Percentiles rank a stretch among this genome's conserved stretches.
phyloP scores from a whole-genome alignment of 2,797 vertebrate species.

The Taeniopygia guttata region DNA sequence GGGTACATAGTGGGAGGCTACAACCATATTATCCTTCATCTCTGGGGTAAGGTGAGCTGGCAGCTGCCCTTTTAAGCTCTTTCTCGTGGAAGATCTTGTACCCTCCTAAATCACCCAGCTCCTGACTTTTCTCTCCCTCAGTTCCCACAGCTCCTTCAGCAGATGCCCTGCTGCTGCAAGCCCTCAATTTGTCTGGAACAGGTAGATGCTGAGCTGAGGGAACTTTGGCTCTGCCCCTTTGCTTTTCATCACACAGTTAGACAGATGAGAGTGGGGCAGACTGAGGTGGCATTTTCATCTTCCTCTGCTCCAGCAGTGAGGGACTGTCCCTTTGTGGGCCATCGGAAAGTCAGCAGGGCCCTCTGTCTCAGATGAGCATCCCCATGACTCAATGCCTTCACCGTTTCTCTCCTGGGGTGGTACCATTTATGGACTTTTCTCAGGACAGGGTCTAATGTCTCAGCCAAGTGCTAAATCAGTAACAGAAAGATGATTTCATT shows the following conservation, averaged over 20 bases:
- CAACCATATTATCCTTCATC: not conserved
- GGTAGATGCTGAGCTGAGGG: not conserved
- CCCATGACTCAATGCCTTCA: conserved; percentile 29
- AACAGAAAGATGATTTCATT: conserved; percentile 67
- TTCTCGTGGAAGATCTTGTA: not conserved
- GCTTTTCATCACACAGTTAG: not conserved
- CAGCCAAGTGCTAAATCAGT: conserved; percentile 62
- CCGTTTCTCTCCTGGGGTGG: conserved; percentile 40
- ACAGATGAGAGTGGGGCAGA: not conserved
- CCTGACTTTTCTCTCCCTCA: not conserved
- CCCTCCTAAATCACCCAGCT: not conserved
- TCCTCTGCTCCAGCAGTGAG: not conserved
- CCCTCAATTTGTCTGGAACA: not conserved
- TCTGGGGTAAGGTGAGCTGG: not conserved
- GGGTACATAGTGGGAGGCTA: not conserved
- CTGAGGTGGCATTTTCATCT: not conserved
- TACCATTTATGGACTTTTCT: conserved; percentile 63
- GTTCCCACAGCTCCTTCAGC: not conserved
- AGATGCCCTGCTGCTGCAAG: not conserved
- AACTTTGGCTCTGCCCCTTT: not conserved
- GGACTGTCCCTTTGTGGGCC: not conserved
- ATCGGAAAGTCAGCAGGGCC: not conserved
- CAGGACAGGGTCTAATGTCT: conserved; percentile 36
- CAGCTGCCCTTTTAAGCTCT: not conserved
- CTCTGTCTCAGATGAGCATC: conserved; percentile 19